Conservation (phyloP, 2,113 vertebrate genomes). For the Prochilodus magdalenae region DNA sequence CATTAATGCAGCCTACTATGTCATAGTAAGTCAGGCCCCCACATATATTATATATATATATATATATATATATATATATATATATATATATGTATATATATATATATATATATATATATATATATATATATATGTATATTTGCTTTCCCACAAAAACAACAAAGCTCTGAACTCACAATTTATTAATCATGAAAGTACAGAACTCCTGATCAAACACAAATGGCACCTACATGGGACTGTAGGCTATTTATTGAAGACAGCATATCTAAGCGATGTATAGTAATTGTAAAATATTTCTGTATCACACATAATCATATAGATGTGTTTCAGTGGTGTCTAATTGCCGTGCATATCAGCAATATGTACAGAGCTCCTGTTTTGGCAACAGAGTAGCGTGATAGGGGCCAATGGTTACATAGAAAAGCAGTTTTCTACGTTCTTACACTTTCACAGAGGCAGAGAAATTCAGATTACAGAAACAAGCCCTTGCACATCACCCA, state of each 20-base stretch:
- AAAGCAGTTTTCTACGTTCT: slow-evolving; percentile 21
- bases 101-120: too few species aligned
- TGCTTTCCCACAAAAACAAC: slow-evolving; percentile 3
- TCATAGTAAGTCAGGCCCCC: not conserved
- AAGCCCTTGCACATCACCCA: slow-evolving; percentile 53
- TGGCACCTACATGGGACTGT: slow-evolving; percentile 35
- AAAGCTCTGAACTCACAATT: slow-evolving; percentile 24
- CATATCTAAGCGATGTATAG: slow-evolving; percentile 50
- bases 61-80: too few species aligned
- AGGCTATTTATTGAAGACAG: slow-evolving; percentile 38
- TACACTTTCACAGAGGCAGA: slow-evolving; percentile 37
- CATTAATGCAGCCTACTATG: not conserved
- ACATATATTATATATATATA: too few species aligned
- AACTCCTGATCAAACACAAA: slow-evolving; percentile 66
- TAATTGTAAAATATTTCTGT: slow-evolving; percentile 69
- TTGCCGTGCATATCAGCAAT: slow-evolving; percentile 53
- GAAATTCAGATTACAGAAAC: slow-evolving; percentile 25
- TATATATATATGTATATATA: too few species aligned
- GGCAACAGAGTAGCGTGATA: slow-evolving; percentile 14
- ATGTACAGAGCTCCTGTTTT: slow-evolving; percentile 44
- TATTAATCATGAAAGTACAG: slow-evolving; percentile 50
- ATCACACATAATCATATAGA: slow-evolving; percentile 66
- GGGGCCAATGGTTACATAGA: not conserved
- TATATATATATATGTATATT: too few species aligned
- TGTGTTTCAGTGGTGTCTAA: slow-evolving; percentile 60